phyloP scores from a whole-genome alignment of 2,113 vertebrate species.

The Silurus glanis region DNA sequence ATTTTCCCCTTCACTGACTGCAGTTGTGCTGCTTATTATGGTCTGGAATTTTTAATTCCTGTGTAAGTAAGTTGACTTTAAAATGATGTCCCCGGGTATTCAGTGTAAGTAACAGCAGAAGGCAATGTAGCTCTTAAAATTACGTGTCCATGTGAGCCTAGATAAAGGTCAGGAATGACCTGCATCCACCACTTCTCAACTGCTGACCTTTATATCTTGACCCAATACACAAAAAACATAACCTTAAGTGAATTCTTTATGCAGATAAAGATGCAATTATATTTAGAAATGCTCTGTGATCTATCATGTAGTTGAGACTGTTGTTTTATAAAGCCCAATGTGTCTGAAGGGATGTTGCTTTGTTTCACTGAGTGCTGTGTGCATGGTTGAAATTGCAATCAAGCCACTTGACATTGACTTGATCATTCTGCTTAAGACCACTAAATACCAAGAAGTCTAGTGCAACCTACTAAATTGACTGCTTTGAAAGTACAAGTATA shows the following conservation, averaged over 20 bases:
- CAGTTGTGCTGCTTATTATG: not conserved
- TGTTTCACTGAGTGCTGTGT: too few relatives aligned
- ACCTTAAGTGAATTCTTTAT: not conserved
- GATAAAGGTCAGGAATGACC: not conserved
- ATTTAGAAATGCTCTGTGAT: not conserved
- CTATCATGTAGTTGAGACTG: too few relatives aligned
- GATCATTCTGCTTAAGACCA: not conserved
- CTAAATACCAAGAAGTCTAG: not conserved
- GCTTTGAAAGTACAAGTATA: not conserved
- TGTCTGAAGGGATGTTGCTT: too few relatives aligned
- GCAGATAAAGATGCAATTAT: not conserved
- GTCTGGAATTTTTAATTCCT: not conserved
- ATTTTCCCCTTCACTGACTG: not conserved
- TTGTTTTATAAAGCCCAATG: too few relatives aligned
- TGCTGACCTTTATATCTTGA: not conserved
- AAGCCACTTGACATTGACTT: too few relatives aligned
- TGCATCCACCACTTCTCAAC: not conserved
- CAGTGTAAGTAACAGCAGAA: constrained; percentile 21
- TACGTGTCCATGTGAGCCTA: not conserved
- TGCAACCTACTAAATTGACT: not conserved
- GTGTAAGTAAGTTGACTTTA: not conserved
- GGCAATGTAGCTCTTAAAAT: constrained; percentile 14
- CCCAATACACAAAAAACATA: not conserved
- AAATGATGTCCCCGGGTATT: not conserved
- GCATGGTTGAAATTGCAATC: too few relatives aligned